A percentile compares a stretch with the other conserved stretches of the same genome.
Conservation (phyloP, 2,113 vertebrate genomes). For the Shinisaurus crocodilurus region DNA sequence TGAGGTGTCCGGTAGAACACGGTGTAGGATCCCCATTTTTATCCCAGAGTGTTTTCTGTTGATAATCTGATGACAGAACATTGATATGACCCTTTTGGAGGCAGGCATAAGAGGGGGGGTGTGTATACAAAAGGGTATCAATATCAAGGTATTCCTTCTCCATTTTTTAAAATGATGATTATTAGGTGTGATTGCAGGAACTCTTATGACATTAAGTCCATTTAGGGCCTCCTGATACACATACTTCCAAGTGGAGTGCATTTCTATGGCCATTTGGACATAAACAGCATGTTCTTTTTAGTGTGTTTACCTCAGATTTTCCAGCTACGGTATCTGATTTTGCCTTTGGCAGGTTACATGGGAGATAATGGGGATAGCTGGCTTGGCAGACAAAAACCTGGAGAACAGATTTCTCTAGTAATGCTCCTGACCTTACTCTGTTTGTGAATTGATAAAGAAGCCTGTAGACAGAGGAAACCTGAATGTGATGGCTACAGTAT, state of each 20-base stretch:
- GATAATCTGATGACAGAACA: neutral
- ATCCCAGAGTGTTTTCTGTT: neutral
- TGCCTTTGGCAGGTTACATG: neutral
- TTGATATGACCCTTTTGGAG: neutral
- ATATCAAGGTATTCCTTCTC: neutral
- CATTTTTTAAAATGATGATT: neutral
- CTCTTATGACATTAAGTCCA: neutral
- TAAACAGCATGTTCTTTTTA: neutral
- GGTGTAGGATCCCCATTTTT: neutral
- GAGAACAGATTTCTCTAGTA: neutral
- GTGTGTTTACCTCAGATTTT: neutral
- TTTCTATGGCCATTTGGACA: neutral
- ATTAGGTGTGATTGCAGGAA: too few relatives aligned
- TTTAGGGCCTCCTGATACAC: too few relatives aligned
- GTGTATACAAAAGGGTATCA: too few relatives aligned
- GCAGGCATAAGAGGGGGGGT: neutral
- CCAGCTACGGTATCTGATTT: neutral
- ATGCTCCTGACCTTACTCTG: neutral
- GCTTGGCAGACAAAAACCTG: neutral
- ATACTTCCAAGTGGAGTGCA: too few relatives aligned
- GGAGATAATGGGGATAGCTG: neutral
- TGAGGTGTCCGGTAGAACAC: too few relatives aligned
- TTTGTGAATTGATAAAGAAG: neutral
- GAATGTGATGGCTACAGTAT: neutral
- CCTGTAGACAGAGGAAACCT: neutral